A percentile compares a stretch with the other conserved stretches of the same genome.
Conservation (phyloP, 2,797 vertebrate genomes). For the Nyctalus aviator region DNA sequence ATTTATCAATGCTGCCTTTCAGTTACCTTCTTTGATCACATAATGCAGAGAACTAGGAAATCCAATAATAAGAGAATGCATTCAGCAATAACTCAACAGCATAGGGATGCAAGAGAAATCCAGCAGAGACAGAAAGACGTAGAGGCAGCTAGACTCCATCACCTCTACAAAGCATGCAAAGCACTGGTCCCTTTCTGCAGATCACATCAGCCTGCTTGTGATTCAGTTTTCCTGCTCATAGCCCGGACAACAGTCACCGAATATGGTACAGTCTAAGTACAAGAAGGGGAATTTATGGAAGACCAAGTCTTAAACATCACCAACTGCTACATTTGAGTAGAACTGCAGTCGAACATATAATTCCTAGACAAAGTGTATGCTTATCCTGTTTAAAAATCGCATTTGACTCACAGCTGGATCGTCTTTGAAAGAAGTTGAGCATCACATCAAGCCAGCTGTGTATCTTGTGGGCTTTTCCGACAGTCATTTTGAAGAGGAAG, state of each 20-base stretch:
- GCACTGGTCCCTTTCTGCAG: not conserved
- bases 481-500: not conserved
- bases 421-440: constrained; percentile 49
- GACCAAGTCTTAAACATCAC: not conserved
- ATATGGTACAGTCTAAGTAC: not conserved
- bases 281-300: not conserved
- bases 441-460: constrained; percentile 24
- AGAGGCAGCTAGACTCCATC: not conserved
- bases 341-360: not conserved
- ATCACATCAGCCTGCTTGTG: not conserved
- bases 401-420: constrained; percentile 64
- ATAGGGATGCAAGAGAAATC: not conserved
- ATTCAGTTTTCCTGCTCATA: not conserved
- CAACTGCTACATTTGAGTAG: not conserved
- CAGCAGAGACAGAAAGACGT: not conserved
- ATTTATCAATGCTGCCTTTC: not conserved
- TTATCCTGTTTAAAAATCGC: constrained; percentile 40
- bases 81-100: not conserved
- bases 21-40: not conserved
- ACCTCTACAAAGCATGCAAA: not conserved
- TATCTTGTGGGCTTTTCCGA: constrained; percentile 42
- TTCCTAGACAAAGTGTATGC: constrained; percentile 5
- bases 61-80: not conserved
- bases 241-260: not conserved
- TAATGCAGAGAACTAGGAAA: not conserved